These are phyloP conservation scores for Gymnogyps californianus DNA, from an alignment of 2,113 vertebrate species.

Conservation along the genomic window DNA sequence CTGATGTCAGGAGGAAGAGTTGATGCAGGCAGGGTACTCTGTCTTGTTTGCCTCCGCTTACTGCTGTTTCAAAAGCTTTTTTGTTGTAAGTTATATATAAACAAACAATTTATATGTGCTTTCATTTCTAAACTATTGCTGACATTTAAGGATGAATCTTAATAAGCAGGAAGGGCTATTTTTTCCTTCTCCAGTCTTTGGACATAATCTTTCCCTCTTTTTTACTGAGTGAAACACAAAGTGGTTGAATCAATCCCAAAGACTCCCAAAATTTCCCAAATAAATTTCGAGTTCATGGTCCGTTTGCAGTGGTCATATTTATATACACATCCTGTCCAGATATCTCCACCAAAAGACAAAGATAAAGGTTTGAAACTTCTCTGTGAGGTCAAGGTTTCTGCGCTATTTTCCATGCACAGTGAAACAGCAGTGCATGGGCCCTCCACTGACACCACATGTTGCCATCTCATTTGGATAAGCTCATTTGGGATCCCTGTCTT, in stretches of 20 bases:
- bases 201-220: neutral
- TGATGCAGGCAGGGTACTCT: neutral
- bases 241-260: neutral
- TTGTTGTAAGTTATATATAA: neutral
- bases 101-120: neutral
- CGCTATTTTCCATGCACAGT: fast-evolving
- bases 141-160: neutral
- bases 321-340: neutral
- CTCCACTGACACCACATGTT: neutral
- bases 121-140: neutral
- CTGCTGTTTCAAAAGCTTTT: neutral
- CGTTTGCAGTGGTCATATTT: neutral
- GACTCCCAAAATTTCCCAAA: neutral
- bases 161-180: neutral
- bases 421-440: neutral
- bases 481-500: neutral
- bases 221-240: neutral
- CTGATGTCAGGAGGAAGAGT: neutral
- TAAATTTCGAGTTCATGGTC: neutral
- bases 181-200: neutral
- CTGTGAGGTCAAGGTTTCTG: neutral
- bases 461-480: neutral
- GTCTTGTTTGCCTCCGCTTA: neutral
- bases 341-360: neutral
- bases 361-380: neutral